Percentiles rank a stretch among this genome's conserved stretches.
phyloP scores from a whole-genome alignment of 2,113 vertebrate species.

The Sceloporus tristichus region DNA sequence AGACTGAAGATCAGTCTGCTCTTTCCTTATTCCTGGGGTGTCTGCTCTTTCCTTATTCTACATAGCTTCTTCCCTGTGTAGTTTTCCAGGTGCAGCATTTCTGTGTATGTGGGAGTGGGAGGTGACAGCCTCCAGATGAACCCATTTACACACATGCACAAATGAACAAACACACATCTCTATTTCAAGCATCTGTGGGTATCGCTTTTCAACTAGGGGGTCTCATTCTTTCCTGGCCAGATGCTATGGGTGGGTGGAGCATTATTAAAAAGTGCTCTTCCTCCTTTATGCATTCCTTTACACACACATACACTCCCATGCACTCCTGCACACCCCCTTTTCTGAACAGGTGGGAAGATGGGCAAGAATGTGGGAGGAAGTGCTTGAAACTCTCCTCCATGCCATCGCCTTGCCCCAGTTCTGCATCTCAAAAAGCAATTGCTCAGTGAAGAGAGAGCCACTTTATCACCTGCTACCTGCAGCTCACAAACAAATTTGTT shows the following conservation, averaged over 20 bases:
- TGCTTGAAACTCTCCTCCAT: neutral
- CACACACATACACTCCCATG: neutral
- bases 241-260: neutral
- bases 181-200: no score
- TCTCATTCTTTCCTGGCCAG: neutral
- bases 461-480: neutral
- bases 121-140: no score
- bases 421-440: neutral
- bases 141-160: no score
- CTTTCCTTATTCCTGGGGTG: neutral
- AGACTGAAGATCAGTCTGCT: neutral
- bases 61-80: neutral
- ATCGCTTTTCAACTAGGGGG: no score
- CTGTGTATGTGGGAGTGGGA: no score
- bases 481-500: neutral
- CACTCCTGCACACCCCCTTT: no score
- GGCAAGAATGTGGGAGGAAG: neutral
- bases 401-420: neutral
- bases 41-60: neutral
- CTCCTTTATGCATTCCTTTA: neutral
- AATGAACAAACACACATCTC: no score
- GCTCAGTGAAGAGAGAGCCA: neutral
- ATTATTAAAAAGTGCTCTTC: neutral
- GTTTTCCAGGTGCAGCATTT: no score
- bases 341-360: neutral